These are phyloP conservation scores for Abrostola triplasia DNA, from an alignment of 2,888 invertebrate species.

Conservation along the genomic window DNA sequence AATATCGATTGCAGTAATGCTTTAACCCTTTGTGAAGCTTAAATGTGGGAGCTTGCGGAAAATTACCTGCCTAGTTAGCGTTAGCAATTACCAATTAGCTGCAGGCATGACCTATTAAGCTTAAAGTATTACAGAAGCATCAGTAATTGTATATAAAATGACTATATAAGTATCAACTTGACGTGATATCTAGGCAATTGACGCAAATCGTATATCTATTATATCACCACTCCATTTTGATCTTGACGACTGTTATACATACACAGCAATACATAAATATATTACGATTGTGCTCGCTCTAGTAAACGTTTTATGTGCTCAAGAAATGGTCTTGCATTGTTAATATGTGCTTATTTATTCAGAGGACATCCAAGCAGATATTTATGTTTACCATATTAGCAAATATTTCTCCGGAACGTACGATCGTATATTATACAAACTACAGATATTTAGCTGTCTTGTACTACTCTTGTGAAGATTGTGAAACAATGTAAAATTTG, in stretches of 20 bases:
- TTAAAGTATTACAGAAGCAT: slow-evolving; percentile 12
- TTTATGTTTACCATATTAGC: slow-evolving; percentile 9
- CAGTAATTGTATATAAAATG: slow-evolving; percentile 9
- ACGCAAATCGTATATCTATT: slow-evolving; percentile 4
- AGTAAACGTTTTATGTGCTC: slow-evolving; percentile 16
- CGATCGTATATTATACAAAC: slow-evolving; percentile 9
- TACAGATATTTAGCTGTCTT: not conserved
- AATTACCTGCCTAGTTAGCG: slow-evolving; percentile 53
- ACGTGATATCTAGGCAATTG: not conserved
- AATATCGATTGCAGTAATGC: slow-evolving; percentile 56
- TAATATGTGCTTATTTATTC: slow-evolving; percentile 19
- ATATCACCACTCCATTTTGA: not conserved
- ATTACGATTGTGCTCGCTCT: slow-evolving; percentile 7
- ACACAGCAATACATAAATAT: not conserved
- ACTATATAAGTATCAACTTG: not conserved
- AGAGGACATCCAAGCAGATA: slow-evolving; percentile 9
- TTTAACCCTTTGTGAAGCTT: slow-evolving; percentile 51
- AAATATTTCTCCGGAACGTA: slow-evolving; percentile 8
- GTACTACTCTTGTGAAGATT: not conserved
- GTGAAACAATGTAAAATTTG: not conserved
- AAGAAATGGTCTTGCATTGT: slow-evolving; percentile 13
- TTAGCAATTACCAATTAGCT: slow-evolving; percentile 52
- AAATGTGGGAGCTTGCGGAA: slow-evolving; percentile 61
- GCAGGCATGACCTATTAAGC: slow-evolving; percentile 54
- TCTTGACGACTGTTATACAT: slow-evolving; percentile 6